Evolutionary conservation across 2,888 invertebrate genomes (phyloP), one percentile per base, ranked within the genome.

Genomic region (Cepaea hortensis): DNA sequence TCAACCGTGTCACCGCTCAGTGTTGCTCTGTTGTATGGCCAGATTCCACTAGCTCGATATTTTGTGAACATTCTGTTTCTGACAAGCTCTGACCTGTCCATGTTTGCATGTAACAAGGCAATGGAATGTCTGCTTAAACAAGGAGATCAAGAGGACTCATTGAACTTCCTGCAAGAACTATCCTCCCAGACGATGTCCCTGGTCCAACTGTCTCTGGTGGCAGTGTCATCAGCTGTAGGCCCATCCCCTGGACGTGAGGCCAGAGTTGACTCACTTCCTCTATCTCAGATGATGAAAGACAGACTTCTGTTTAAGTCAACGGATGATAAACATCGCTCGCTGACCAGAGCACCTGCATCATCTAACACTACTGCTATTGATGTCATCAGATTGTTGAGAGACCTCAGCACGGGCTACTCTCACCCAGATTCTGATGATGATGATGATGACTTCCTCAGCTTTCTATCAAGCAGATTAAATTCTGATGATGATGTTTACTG

Each of bases 181-280:
- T 65, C 70, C 46, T 68, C 68, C 11, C 81, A 81, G n/a, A 70
- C 81, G 0, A 65, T 81, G 81, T 70, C 81, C 35, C 50, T 81
- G 18, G 7, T 81, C 46, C 18, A 70, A 3, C 18, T 81, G 70
- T 11, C 35, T 20, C 46, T 81, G 68, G 81, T 81, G 4, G 18
- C 70, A 3, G 70, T 70, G n/a, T 70, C 81, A 4, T n/a, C 81
- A 20, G 46, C 70, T 48, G 7, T 81, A 65, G 81, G 81, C 3
- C 3, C 68, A 70, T 15, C 3, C 48, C 68, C 81, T 65, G 81
- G 81, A 48, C 62, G 81, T 65, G 48, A 81, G 68, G 70, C n/a
- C 46, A 81, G 70, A 70, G 70, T 81, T 1, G 46, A 68, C 35
- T 20, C 11, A 15, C n/a, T 81, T 1, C 81, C 81, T 3, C 18